phyloP scores from a whole-genome alignment of 30 jellyfish, hydroid and myxozoan genomes.

The Aurelia sp. region DNA sequence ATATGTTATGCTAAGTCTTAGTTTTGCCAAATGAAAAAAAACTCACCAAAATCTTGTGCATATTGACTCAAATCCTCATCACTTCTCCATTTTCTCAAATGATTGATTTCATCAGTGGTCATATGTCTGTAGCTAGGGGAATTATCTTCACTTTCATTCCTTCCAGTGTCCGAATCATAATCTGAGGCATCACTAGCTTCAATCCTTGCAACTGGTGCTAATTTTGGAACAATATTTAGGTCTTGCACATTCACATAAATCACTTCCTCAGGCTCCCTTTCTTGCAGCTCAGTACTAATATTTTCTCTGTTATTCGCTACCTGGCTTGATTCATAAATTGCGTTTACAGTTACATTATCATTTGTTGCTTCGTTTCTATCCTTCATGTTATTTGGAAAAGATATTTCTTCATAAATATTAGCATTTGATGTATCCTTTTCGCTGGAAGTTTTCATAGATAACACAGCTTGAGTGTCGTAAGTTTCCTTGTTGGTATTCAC shows the following conservation, averaged over 20 bases:
- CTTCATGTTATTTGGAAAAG: slow-evolving; percentile 47
- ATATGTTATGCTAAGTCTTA: no score
- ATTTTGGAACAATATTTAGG: slow-evolving; percentile 6
- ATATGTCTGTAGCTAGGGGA: slow-evolving; percentile 74
- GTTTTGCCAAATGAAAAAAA: no score
- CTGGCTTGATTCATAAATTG: slow-evolving; percentile 29
- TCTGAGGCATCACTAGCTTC: slow-evolving; percentile 81
- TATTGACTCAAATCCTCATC: slow-evolving; percentile 73
- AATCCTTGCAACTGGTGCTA: slow-evolving; percentile 58
- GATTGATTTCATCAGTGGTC: slow-evolving; percentile 87
- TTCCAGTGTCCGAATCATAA: slow-evolving; percentile 66
- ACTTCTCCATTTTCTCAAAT: slow-evolving; percentile 74
- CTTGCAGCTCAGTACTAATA: slow-evolving; percentile 17
- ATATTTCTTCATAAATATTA: slow-evolving; percentile 75
- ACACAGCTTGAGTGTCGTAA: background rate
- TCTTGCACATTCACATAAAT: slow-evolving; percentile 82
- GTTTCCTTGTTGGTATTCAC: background rate
- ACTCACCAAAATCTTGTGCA: slow-evolving; percentile 54
- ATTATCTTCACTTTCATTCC: slow-evolving; percentile 50
- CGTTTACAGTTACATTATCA: slow-evolving; percentile 45
- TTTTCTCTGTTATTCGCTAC: background rate
- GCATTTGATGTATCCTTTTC: background rate
- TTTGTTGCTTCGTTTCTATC: slow-evolving; percentile 14
- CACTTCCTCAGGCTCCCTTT: slow-evolving; percentile 70
- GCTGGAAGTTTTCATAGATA: background rate